phyloP scores from a whole-genome alignment of 2,797 vertebrate species.

The Manis pentadactyla region DNA sequence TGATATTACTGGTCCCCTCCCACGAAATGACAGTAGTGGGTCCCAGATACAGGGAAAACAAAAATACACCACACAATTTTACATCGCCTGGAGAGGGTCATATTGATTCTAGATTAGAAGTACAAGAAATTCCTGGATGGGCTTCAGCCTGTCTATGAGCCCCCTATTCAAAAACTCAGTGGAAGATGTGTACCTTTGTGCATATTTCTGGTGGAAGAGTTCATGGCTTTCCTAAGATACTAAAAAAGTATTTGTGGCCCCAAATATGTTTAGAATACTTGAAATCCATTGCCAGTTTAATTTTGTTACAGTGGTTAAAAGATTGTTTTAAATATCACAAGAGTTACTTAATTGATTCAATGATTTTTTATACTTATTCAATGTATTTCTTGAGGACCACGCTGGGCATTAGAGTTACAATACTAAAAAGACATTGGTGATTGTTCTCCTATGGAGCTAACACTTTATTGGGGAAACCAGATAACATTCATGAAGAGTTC shows the following conservation, averaged over 20 bases:
- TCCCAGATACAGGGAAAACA: constrained; percentile 22
- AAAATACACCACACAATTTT: constrained; percentile 25
- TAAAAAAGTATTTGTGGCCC: not conserved
- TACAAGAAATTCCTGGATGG: not conserved
- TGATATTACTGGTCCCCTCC: not conserved
- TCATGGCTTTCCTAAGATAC: not conserved
- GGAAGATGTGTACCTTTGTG: not conserved
- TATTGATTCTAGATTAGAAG: constrained; percentile 31
- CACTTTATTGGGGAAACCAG: not conserved
- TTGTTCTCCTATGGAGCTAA: not conserved
- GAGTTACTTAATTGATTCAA: constrained; percentile 18
- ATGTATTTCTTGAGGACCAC: not conserved
- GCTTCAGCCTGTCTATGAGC: not conserved
- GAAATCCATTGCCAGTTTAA: not conserved
- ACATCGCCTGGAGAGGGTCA: not conserved
- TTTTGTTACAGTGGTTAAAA: not conserved
- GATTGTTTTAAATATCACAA: not conserved
- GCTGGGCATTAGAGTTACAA: not conserved
- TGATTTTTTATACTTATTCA: constrained; percentile 50
- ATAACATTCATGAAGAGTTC: constrained; percentile 5
- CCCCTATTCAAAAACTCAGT: not conserved
- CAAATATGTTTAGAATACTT: constrained; percentile 23
- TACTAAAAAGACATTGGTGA: not conserved
- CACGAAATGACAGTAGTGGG: not conserved
- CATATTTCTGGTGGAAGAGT: not conserved